Evolutionary conservation across 1,140 invertebrate species (phyloP), one percentile per base, ranked within the genome.

Genomic region (Apis florea): DNA sequence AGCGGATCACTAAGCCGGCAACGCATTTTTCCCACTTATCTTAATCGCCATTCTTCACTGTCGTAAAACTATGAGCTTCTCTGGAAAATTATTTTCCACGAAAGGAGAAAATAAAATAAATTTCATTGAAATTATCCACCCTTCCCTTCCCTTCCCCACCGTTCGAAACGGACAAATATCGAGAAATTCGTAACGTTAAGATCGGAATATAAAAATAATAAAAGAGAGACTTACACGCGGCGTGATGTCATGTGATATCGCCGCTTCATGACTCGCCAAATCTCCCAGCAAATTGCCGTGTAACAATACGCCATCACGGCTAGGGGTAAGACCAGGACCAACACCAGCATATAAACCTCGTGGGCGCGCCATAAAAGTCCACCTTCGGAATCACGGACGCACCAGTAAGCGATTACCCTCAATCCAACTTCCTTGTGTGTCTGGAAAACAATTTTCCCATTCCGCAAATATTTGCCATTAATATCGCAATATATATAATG

Each of bases 301-400:
- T 97, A 97, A 67, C 96, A 95, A 79, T 95, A 95, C 6, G 92
- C 94, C 96, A 97, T 97, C 56, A 96, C 94, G 40, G 90, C 88
- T 6, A 95, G 93, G 1, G 96, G 96, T 1, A 96, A 85, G 0
- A 96, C 89, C 1, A 97, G 93, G n/a, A 96, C 95, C 15, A 96
- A 80, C 2, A 95, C 74, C 13, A 96, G 90, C 95, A 96, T 95
- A 88, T 96, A 96, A 1, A 96, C 87, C 89, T 96, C 96, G 88
- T 96, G 95, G 26, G 94, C 88, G 51, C 92, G 93, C 94, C 95
- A 96, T 49, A 94, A 89, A 12, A 91, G 85, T 8, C 90, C 88
- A 4, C 93, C 90, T 47, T 94, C 92, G 89, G 93, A 95, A 86
- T 96, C 93, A 51, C 95, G 93, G 0, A 96, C 94, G 83, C 96